Percentiles rank a stretch among this genome's conserved stretches.
Evolutionary conservation across 1,140 invertebrate species (phyloP).

Genomic region (Pollicipes pollicipes): DNA sequence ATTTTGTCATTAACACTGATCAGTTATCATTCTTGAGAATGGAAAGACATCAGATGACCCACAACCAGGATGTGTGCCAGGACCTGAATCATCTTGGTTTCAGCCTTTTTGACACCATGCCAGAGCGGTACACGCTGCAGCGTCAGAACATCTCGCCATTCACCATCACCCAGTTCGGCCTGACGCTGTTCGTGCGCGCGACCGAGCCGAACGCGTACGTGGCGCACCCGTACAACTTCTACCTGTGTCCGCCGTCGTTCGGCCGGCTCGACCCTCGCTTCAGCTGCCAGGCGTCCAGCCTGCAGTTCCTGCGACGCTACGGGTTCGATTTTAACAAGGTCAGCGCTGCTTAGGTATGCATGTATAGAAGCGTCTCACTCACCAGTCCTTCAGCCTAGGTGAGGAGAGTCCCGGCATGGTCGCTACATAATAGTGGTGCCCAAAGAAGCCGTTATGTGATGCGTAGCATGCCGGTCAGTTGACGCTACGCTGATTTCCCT

Average conservation of each 20-base stretch:
- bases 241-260: conserved; percentile 42
- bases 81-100: background rate
- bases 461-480: no score
- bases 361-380: no score
- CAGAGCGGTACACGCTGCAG: background rate
- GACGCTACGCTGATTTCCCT: no score
- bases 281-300: conserved; percentile 38
- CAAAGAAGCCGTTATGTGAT: no score
- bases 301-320: conserved; percentile 42
- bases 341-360: conserved; percentile 20
- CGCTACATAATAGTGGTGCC: no score
- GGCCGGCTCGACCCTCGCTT: conserved; percentile 38
- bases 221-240: conserved; percentile 43
- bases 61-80: background rate
- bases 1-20: background rate
- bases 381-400: no score
- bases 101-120: background rate
- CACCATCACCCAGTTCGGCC: conserved; percentile 35
- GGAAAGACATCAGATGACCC: background rate
- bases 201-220: conserved; percentile 35
- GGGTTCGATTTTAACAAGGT: conserved; percentile 61
- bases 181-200: conserved; percentile 40
- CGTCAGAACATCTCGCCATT: background rate
- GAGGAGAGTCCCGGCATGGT: no score
- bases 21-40: background rate